Conservation (phyloP, 2,797 vertebrate species). For the Gymnodraco acuticeps region DNA sequence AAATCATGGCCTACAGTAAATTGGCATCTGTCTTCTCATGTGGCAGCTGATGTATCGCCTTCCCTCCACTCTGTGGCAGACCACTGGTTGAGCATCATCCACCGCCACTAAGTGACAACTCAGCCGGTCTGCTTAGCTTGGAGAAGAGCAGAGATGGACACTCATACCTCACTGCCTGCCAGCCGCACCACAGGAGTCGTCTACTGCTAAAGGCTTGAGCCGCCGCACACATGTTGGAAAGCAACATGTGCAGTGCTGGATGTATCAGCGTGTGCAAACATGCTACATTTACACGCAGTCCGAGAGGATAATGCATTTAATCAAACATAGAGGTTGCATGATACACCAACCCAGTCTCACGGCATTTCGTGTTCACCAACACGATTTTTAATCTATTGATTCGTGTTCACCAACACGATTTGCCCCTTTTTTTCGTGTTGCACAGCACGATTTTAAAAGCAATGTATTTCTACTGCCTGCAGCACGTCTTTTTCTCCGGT, state of each 20-base stretch:
- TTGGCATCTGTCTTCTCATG: conserved; percentile 9
- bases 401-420: too few species aligned
- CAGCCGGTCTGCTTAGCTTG: conserved; percentile 50
- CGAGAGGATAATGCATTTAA: conserved; percentile 21
- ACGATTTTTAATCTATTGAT: too few species aligned
- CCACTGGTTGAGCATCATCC: conserved; percentile 46
- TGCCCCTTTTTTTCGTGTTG: too few species aligned
- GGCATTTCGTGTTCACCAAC: too few species aligned
- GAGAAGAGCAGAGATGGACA: conserved; percentile 61
- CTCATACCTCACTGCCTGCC: conserved; percentile 62
- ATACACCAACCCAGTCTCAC: too few species aligned
- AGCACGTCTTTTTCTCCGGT: too few species aligned
- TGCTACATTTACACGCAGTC: background rate
- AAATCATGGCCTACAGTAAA: conserved; percentile 12
- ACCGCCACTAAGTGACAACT: conserved; percentile 65
- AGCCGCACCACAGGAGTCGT: conserved; percentile 65
- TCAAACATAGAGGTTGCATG: conserved; percentile 19
- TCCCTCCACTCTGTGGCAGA: conserved; percentile 25
- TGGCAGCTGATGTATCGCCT: conserved; percentile 14
- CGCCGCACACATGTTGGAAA: conserved; percentile 56
- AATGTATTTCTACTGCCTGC: too few species aligned
- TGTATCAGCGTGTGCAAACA: conserved; percentile 10
- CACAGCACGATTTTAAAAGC: too few species aligned
- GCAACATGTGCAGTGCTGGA: conserved; percentile 30
- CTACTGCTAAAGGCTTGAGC: conserved; percentile 59